These are phyloP conservation scores for Gila robusta DNA, from an alignment of 2,797 vertebrate species.

Conservation along the genomic window DNA sequence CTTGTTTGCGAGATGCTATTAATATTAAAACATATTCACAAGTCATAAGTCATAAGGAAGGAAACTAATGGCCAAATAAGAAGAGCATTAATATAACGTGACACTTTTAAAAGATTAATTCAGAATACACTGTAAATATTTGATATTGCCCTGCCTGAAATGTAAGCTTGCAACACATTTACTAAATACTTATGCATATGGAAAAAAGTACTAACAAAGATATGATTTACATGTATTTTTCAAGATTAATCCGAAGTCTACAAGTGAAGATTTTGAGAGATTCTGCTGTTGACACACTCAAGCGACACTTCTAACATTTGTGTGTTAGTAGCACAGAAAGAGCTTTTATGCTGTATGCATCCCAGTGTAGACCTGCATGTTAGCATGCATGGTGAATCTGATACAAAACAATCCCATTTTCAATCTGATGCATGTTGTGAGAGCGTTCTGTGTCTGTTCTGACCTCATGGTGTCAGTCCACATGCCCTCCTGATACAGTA, in stretches of 20 bases:
- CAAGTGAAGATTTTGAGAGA: neutral
- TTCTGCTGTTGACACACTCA: neutral
- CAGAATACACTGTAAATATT: neutral
- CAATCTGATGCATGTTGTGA: conserved; percentile 17
- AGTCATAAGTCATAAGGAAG: too few relatives aligned
- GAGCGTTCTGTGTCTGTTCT: neutral
- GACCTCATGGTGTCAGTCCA: conserved; percentile 4
- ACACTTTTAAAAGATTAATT: neutral
- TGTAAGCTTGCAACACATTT: neutral
- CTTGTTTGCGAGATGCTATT: neutral
- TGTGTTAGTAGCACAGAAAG: conserved; percentile 5
- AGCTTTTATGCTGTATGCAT: neutral
- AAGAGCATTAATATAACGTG: neutral
- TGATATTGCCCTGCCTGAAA: neutral
- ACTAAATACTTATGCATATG: too few relatives aligned
- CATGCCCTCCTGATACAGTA: conserved; percentile 15
- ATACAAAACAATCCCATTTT: conserved; percentile 36
- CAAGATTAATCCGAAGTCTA: neutral
- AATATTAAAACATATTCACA: neutral
- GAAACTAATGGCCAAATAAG: neutral
- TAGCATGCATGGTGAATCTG: neutral
- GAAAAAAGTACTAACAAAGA: neutral
- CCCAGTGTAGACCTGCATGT: neutral
- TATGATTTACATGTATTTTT: neutral
- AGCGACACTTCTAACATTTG: neutral